Base-by-base conservation (phyloP, 2,888 invertebrate genomes). In the Steinernema hermaphroditum region DNA sequence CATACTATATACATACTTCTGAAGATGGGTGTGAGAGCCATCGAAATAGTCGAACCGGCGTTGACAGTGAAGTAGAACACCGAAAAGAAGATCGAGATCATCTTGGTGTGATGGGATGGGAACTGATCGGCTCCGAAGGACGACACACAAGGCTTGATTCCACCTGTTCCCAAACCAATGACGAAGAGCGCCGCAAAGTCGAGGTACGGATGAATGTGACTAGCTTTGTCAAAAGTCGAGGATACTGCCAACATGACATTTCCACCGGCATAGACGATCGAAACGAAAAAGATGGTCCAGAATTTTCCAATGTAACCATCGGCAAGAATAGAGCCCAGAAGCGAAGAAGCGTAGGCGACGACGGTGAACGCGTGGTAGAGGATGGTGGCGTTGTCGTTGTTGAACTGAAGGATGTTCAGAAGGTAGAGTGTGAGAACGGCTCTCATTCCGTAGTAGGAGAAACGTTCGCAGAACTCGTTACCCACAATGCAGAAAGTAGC, bases 391-490 rank as follows among this genome's bases (percentile, higher is more conserved):
- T 90, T 90, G 80, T 92, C 90, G 82, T 92, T 91, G 22, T 88
- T 87, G 88, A 92, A 94, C 0, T 89, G 88, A 77, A 97, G 89
- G 85, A 92, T 92, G 78, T 92, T 91, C 19, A 91, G 91, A 72
- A 97, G 90, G 89, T 96, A 98, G 37, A 96, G 88, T 19, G 69
- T 69, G 27, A 69, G 41, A 24, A 69, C 49, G 24, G 94, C 94
- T 92, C 93, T 92, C 92, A 95, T 93, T 86, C 97, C 96, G 92
- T 96, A 96, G 88, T 91, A 97, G 75, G 92, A 93, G 89, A 96
- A 97, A 82, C 96, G 90, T 88, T 97, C 96, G 89, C 96, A 97
- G 88, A 96, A 95, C 88, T 97, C 96, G 91, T 94, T 96, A 88
- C 92, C 92, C 80, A 96, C 90, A 84, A 97, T 96, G 89, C 77